Percentiles rank a stretch among this genome's conserved stretches.
Conservation (phyloP, 2,113 vertebrate species). For the Sinocyclocheilus anophthalmus region DNA sequence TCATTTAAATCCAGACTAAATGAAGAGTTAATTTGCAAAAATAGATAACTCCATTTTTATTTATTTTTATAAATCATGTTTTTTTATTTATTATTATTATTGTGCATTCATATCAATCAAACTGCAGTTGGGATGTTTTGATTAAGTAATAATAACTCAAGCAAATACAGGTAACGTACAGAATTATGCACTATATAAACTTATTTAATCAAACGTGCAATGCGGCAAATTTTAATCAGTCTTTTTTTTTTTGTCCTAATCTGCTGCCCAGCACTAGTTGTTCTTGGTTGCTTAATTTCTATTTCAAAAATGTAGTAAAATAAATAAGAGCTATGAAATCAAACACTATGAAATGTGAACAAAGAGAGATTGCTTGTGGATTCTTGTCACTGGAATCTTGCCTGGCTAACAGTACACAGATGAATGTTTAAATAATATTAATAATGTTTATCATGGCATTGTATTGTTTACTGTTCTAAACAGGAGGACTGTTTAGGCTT, state of each 20-base stretch:
- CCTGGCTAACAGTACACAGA: not conserved
- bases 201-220: too few relatives aligned
- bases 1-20: not conserved
- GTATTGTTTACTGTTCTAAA: constrained; percentile 9
- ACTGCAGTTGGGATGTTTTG: too few relatives aligned
- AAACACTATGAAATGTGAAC: not conserved
- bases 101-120: too few relatives aligned
- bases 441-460: not conserved
- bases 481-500: not conserved
- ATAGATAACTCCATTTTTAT: too few relatives aligned
- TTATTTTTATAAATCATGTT: too few relatives aligned
- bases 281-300: not conserved
- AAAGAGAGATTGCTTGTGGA: not conserved
- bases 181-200: too few relatives aligned
- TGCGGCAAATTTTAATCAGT: too few relatives aligned
- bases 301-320: not conserved
- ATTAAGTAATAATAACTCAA: too few relatives aligned
- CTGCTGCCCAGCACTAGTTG: not conserved
- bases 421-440: constrained; percentile 14
- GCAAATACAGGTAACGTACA: too few relatives aligned
- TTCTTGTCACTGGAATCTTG: not conserved
- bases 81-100: too few relatives aligned
- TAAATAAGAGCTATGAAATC: not conserved
- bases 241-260: too few relatives aligned
- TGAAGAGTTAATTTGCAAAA: too few relatives aligned